A percentile compares a stretch with the other conserved stretches of the same genome.
Evolutionary conservation across 64 coral and sea anemone species (phyloP).

Genomic region (Actinia equina): DNA sequence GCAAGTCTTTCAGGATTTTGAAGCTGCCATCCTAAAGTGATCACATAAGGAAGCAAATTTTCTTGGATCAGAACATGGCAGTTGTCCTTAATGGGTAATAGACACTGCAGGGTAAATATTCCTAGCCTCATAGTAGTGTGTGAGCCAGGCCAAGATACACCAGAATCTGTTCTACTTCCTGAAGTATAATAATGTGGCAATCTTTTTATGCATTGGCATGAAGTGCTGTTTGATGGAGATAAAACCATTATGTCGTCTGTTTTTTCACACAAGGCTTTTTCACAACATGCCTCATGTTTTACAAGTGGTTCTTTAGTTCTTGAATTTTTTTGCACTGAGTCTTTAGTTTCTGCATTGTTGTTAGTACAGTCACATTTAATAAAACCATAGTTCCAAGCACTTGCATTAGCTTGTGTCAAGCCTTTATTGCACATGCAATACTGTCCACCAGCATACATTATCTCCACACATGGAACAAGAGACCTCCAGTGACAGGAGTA

Average conservation of each 20-base stretch:
- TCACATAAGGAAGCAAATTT: constrained; percentile 33
- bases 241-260: neutral
- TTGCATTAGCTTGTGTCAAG: neutral
- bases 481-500: constrained; percentile 31
- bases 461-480: constrained; percentile 28
- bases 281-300: neutral
- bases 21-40: constrained; percentile 38
- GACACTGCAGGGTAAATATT: constrained; percentile 31
- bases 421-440: neutral
- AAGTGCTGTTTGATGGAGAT: neutral
- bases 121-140: constrained; percentile 36
- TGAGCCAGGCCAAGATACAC: constrained; percentile 21
- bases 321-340: neutral
- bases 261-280: neutral
- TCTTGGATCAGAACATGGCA: neutral
- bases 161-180: neutral
- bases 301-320: neutral
- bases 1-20: neutral
- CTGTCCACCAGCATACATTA: constrained; percentile 40
- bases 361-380: neutral
- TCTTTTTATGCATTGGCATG: neutral
- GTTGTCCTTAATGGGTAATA: constrained; percentile 23
- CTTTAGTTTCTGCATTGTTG: neutral
- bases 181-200: neutral
- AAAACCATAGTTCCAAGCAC: neutral